Base-by-base conservation (phyloP, 2,797 vertebrate species). In the Periophthalmus magnuspinnatus region DNA sequence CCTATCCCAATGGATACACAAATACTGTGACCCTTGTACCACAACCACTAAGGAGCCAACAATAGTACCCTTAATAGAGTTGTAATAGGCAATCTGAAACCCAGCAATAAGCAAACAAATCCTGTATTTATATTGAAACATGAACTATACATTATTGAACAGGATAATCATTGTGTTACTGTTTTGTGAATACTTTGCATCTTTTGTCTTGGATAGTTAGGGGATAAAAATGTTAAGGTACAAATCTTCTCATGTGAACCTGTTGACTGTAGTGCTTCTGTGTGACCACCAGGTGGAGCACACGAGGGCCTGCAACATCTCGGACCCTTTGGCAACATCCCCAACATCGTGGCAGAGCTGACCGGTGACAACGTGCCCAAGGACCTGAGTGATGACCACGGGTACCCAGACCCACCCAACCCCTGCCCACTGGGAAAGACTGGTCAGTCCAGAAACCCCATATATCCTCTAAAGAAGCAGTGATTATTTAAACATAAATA, bases 251-350 rank as follows among this genome's bases (percentile, higher is more conserved):
- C 19, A 6, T 6, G 14, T 24, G 21, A 21, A 56, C 22, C 11
- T 14, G 54, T 24, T 68, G 48, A 47, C 1, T 56, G 75, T 7
- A 61, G 17, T 74, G 5, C 1, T 16, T 24, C 0, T 48, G 11
- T 58, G 67, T 70, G 19, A 17, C 82, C 90, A 90, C 82, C 79
- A 99, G 98, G 97, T 86, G 97, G 98, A 76, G 97, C 98, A 0
- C 97, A 99, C 3, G 98, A 99, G 76, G 98, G 97, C 62, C 93
- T 99, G 65, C 98, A 99, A 86, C 98, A 99, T 81, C 91, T 99
- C 57, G 97, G 98, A 70, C 97, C 98, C 7, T 98, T 96, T 1
- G 97, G 98, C 21, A 97, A 99, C 86, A 99, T 99, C 77, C 98
- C 98, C 60, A 99, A 99, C 85, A 97, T 99, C 0, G 96, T 99